Base-by-base conservation (phyloP, 2,888 invertebrate genomes). In the Hermaeophaga mercurialis region DNA sequence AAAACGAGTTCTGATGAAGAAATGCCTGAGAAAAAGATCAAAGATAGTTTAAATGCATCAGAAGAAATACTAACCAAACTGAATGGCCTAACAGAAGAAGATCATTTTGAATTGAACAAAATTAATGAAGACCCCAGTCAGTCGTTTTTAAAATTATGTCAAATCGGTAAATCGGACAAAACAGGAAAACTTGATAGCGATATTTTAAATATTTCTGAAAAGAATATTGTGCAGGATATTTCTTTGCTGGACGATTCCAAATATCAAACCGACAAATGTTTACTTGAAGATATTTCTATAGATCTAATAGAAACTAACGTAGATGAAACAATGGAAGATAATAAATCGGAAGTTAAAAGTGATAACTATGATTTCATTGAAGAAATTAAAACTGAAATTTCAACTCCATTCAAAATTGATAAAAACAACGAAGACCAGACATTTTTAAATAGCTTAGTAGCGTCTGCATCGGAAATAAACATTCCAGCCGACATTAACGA, bases 31-130 rank as follows among this genome's bases (percentile, higher is more conserved):
- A 26, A 12, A 31, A 28, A 46, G 28, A 14, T 44, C 8, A 45
- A 48, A 33, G 33, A 47, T 17, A 57, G 33, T 22, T 17, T 60
- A 15, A 60, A 43, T 31, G 39, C 54, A 18, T 50, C 54, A 7
- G 48, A 54, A 31, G 57, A 54, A 54, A 60, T 60, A 9, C 41
- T 60, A n/a, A 54, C 49, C 3, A 54, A 43, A 38, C 39, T 60
- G 12, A 24, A 15, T 14, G 8, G 1, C 11, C 8, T 7, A 11
- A 12, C 7, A n/a, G 41, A 41, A 24, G 39, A 39, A 44, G 9
- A 44, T 19, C 22, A 5, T n/a, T 19, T 3, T 9, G 11, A 8
- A n/a, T 26, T 28, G 14, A n/a, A 8, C 31, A 18, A 28, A 15
- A 17, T 11, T 4, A 17, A 49, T 31, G 28, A 48, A 39, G 22